Conservation (phyloP, 2,888 invertebrate species). For the Leptodirus hochenwartii region DNA sequence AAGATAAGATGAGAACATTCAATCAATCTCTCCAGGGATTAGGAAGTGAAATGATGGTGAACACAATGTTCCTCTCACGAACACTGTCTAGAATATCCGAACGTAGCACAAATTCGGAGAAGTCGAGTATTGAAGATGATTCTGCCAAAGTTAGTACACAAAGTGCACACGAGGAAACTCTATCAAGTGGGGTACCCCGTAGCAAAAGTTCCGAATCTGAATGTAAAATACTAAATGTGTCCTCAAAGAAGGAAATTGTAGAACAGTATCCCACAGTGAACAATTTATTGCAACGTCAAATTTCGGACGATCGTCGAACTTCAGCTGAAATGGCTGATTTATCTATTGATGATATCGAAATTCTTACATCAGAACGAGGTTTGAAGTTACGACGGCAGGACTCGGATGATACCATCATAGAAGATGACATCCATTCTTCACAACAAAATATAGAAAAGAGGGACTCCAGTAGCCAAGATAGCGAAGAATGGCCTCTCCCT, state of each 20-base stretch:
- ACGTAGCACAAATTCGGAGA: conserved; percentile 74
- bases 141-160: conserved; percentile 67
- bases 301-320: conserved; percentile 65
- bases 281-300: conserved; percentile 30
- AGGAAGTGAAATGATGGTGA: conserved; percentile 6
- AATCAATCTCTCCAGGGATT: conserved; percentile 33
- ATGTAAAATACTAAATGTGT: conserved; percentile 22
- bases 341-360: conserved; percentile 45
- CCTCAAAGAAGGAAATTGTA: conserved; percentile 9
- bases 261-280: conserved; percentile 14
- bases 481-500: conserved; percentile 56
- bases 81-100: conserved; percentile 77
- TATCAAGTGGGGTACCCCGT: conserved; percentile 65
- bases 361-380: conserved; percentile 27
- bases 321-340: conserved; percentile 75
- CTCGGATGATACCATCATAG: conserved; percentile 28
- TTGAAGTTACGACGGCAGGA: conserved; percentile 24
- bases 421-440: conserved; percentile 20
- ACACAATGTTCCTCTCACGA: conserved; percentile 50
- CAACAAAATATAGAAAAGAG: conserved; percentile 17
- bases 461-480: conserved; percentile 43
- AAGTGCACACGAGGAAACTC: conserved; percentile 68
- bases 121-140: conserved; percentile 72
- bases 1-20: conserved; percentile 10
- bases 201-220: conserved; percentile 39